Conservation (phyloP, 2,797 vertebrate species). For the Alcedo quadribrachys region DNA sequence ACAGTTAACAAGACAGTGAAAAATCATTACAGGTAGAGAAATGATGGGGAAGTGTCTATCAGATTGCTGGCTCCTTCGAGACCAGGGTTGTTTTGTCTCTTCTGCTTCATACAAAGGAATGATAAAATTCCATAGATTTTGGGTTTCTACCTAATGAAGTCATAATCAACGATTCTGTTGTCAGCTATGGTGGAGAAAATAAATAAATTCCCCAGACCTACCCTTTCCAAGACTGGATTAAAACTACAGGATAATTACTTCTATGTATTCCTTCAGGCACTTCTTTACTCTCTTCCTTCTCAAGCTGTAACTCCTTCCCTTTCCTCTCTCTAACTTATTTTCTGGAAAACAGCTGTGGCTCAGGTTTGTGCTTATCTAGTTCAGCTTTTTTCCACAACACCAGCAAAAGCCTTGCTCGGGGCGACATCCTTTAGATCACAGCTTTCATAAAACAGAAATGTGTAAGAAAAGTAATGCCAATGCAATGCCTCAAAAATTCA, state of each 20-base stretch:
- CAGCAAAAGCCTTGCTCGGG: not conserved
- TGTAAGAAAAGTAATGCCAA: not conserved
- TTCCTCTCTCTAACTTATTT: not conserved
- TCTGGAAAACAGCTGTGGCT: not conserved
- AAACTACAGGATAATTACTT: not conserved
- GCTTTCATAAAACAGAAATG: not conserved
- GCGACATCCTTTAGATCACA: not conserved
- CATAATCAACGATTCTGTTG: not conserved
- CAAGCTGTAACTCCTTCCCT: not conserved
- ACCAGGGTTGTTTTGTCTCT: not conserved
- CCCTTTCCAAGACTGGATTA: not conserved
- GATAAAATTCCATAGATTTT: not conserved
- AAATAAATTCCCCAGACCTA: not conserved
- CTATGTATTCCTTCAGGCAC: not conserved
- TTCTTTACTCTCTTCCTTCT: not conserved
- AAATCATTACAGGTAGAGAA: conserved; percentile 20
- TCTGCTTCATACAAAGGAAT: not conserved
- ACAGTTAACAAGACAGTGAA: not conserved
- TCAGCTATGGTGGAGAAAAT: not conserved
- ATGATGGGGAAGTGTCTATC: not conserved
- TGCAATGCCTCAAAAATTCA: not conserved
- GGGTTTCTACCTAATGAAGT: not conserved
- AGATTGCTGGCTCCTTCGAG: not conserved
- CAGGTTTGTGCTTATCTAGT: not conserved
- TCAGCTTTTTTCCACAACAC: not conserved